Evolutionary conservation across 2,797 vertebrate genomes (phyloP).

Genomic region (Tarsius wallacei): DNA sequence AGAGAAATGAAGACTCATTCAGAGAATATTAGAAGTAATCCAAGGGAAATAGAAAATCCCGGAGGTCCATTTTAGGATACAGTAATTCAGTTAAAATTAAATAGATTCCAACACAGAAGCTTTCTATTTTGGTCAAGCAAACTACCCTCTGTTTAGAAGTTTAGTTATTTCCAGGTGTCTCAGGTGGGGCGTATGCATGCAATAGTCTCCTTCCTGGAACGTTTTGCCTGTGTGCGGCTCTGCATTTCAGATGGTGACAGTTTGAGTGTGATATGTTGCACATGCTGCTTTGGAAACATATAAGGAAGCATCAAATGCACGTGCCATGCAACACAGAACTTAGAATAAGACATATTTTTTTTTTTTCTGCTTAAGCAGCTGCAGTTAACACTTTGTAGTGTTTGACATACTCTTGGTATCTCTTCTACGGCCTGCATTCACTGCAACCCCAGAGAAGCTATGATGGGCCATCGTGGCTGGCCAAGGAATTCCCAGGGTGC

Average conservation of each 20-base stretch:
- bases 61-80: not conserved
- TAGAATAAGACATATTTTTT: not conserved
- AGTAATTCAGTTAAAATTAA: slow-evolving; percentile 38
- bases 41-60: slow-evolving; percentile 1
- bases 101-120: slow-evolving; percentile 33
- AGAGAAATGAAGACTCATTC: not conserved
- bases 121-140: slow-evolving; percentile 19
- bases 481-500: not conserved
- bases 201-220: not conserved
- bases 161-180: slow-evolving; percentile 59
- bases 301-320: slow-evolving; percentile 54
- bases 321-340: slow-evolving; percentile 18
- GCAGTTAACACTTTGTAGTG: slow-evolving; percentile 55
- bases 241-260: slow-evolving; percentile 65
- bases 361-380: slow-evolving; percentile 62
- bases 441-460: not conserved
- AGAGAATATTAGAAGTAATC: slow-evolving; percentile 3
- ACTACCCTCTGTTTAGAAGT: not conserved
- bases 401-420: slow-evolving; percentile 26
- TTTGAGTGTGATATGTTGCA: slow-evolving; percentile 70
- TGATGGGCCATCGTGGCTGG: not conserved
- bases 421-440: not conserved
- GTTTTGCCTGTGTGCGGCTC: not conserved
- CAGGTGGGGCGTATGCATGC: not conserved
- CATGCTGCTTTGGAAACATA: slow-evolving; percentile 71